These are phyloP conservation scores for Cybosia mesomella DNA, from an alignment of 2,888 invertebrate genomes.

Conservation along the genomic window DNA sequence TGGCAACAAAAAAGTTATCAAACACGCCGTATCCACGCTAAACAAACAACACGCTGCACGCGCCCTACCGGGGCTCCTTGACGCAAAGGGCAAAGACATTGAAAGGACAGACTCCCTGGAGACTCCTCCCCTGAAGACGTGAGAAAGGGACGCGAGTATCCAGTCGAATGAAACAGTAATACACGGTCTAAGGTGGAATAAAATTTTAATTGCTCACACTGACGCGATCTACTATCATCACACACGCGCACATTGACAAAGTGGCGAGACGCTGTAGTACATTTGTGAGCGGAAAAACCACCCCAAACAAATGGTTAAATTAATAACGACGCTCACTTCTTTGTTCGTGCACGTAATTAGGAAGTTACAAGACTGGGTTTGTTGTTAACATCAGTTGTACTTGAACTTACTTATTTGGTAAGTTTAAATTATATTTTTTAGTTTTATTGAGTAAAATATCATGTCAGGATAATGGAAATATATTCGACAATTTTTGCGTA, in stretches of 20 bases:
- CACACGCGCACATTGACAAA: constrained; percentile 66
- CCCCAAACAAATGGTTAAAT: constrained; percentile 83
- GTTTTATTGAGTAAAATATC: not conserved
- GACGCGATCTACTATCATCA: constrained; percentile 63
- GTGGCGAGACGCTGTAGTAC: constrained; percentile 72
- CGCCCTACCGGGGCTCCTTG: constrained; percentile 83
- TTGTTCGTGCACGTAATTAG: constrained; percentile 68
- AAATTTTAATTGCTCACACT: constrained; percentile 87
- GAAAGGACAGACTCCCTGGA: constrained; percentile 90
- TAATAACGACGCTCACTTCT: constrained; percentile 80
- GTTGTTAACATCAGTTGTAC: constrained; percentile 50
- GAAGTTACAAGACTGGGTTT: constrained; percentile 58
- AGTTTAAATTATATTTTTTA: constrained; percentile 16
- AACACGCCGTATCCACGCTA: constrained; percentile 68
- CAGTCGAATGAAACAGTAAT: constrained; percentile 62
- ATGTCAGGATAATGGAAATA: not conserved
- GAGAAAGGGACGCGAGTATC: constrained; percentile 73
- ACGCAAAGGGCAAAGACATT: constrained; percentile 88
- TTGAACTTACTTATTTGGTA: constrained; percentile 18
- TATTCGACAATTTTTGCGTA: not conserved
- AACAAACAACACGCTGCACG: constrained; percentile 67
- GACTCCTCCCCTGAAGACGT: constrained; percentile 86
- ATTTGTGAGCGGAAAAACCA: constrained; percentile 79
- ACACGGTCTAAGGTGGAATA: constrained; percentile 84
- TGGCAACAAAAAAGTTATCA: constrained; percentile 51